These are phyloP conservation scores for Leptopterna dolabrata DNA, from an alignment of 2,888 invertebrate species.

Conservation along the genomic window DNA sequence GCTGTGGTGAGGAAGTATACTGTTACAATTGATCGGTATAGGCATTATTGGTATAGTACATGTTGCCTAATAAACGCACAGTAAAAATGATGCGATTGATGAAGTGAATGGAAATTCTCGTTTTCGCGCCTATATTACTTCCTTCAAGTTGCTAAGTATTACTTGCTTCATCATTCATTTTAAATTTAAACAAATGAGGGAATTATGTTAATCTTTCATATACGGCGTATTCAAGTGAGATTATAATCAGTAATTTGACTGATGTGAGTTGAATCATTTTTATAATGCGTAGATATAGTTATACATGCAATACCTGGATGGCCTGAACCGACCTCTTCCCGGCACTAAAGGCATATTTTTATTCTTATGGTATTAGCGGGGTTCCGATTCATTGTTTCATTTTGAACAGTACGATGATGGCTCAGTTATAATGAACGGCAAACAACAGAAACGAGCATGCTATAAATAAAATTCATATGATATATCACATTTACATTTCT, in stretches of 20 bases:
- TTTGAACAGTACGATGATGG: neutral
- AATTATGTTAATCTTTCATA: too few species aligned
- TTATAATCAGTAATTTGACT: too few species aligned
- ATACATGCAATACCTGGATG: neutral
- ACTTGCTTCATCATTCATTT: too few species aligned
- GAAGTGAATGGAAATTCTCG: too few species aligned
- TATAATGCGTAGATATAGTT: too few species aligned
- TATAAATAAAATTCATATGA: conserved; percentile 47
- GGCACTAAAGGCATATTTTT: neutral
- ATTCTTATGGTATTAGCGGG: neutral
- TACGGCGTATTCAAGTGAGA: too few species aligned
- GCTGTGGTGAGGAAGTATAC: neutral
- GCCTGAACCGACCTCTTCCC: neutral
- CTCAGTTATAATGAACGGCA: conserved; percentile 24
- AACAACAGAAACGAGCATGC: conserved; percentile 58
- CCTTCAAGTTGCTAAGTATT: too few species aligned
- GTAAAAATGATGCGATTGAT: neutral
- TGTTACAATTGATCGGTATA: neutral
- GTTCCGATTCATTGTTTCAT: neutral
- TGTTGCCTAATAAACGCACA: neutral
- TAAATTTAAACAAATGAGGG: too few species aligned
- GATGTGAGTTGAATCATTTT: too few species aligned
- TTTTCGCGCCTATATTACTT: too few species aligned
- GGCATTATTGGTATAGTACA: neutral
- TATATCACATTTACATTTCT: conserved; percentile 59